Evolutionary conservation across 2,888 invertebrate genomes (phyloP), one percentile per base, ranked within the genome.

Genomic region (Chrysina gloriosa): DNA sequence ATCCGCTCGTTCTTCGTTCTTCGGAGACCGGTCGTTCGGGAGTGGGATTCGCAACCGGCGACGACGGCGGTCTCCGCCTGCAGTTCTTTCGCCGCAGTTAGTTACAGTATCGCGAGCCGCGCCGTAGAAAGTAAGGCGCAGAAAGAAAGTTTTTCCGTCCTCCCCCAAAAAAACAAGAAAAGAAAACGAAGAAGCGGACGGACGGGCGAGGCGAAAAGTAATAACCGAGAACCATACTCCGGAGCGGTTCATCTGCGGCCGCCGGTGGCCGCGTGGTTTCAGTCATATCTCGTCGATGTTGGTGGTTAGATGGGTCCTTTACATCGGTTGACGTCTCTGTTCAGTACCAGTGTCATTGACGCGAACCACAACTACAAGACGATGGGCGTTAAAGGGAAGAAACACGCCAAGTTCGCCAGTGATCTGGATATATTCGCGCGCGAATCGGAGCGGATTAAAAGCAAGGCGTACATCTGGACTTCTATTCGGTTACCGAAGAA

Each of bases 271-370:
- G 19, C 6, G 16, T 16, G 31, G 50, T n/a, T 39, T 66, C 66
- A 69, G 69, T 69, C 31, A 34, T 27, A 63, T 45, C 39, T 64
- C 42, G 54, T 42, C 65, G 64, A 47, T 64, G 63, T 65, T 56
- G 23, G 29, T 65, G 72, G 67, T 73, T 73, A 74, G 71, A 89
- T 89, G 88, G 88, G 87, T 76, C 88, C 89, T 29, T 80, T 89
- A 45, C 86, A 89, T 74, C 87, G 86, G 78, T 84, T 89, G 63
- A 88, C 88, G 71, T 87, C 89, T 66, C 84, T 89, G 72, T 89
- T 89, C 78, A 87, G 88, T 80, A 77, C 80, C 39, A 83, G 83
- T 78, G 78, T 77, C 2, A 75, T 80, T 56, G 88, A 88, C 77
- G 82, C 84, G 29, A 87, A 86, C 72, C 85, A 82, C 73, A 85